These are phyloP conservation scores for Scolopax bukidnonensis DNA, from an alignment of 2,797 vertebrate species.

Conservation along the genomic window DNA sequence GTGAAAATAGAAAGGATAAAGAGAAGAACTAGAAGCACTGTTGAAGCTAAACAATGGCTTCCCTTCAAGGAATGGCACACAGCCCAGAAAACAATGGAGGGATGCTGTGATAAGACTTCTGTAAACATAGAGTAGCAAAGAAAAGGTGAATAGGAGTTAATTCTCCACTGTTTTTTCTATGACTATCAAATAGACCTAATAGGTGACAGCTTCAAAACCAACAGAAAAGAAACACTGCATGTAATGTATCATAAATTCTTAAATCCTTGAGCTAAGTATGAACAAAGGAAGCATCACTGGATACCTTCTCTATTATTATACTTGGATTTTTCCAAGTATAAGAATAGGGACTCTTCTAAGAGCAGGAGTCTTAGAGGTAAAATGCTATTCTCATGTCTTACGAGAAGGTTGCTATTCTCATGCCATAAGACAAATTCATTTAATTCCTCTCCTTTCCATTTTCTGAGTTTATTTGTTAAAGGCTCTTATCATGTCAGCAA, in stretches of 20 bases:
- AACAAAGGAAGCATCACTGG: not conserved
- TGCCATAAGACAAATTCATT: not conserved
- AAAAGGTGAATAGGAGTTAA: not conserved
- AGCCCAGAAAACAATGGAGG: not conserved
- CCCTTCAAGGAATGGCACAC: accelerated
- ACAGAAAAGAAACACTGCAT: not conserved
- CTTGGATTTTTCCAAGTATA: not conserved
- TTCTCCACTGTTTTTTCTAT: not conserved
- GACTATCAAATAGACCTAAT: not conserved
- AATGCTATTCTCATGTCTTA: not conserved
- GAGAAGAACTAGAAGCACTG: not conserved
- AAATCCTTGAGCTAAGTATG: not conserved
- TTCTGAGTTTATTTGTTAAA: conserved; percentile 58
- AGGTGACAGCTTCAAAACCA: not conserved
- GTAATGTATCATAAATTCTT: not conserved
- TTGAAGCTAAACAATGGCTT: not conserved
- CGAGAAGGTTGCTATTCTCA: not conserved
- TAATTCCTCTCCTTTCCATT: not conserved
- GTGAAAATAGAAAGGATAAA: not conserved
- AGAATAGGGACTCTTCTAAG: not conserved
- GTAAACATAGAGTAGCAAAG: not conserved
- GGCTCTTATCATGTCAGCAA: conserved; percentile 38
- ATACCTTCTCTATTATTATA: not conserved
- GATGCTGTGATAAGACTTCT: not conserved
- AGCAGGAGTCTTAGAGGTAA: not conserved